phyloP scores from a whole-genome alignment of 2,797 vertebrate species.

The Enoplosus armatus region DNA sequence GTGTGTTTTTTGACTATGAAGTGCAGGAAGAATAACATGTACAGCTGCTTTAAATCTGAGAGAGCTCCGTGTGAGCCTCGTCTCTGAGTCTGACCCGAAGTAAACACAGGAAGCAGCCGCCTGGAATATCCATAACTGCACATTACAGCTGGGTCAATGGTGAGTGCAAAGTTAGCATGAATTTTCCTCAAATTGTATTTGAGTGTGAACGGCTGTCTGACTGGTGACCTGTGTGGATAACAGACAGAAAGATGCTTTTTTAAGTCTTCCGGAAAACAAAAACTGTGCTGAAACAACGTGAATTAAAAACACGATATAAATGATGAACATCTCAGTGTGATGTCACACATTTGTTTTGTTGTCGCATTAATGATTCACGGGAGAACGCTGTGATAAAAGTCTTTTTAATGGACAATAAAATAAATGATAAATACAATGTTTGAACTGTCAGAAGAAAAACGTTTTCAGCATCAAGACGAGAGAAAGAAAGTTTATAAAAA shows the following conservation, averaged over 20 bases:
- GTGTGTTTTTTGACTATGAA: no score
- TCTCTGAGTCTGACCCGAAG: background rate
- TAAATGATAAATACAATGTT: background rate
- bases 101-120: background rate
- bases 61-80: no score
- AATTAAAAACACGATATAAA: background rate
- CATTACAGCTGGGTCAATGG: no score
- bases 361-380: background rate
- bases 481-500: conserved; percentile 29
- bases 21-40: no score
- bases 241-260: background rate
- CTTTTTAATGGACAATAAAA: background rate
- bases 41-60: no score
- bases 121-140: background rate
- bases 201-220: no score
- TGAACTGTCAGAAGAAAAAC: background rate
- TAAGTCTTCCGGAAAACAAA: background rate
- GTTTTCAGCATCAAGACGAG: background rate
- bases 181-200: no score
- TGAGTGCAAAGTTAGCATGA: no score
- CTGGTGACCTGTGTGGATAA: no score
- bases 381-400: background rate
- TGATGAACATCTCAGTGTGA: background rate
- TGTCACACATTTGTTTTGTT: background rate
- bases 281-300: background rate